Conservation (phyloP, 2,888 invertebrate species). For the Thyatira batis region DNA sequence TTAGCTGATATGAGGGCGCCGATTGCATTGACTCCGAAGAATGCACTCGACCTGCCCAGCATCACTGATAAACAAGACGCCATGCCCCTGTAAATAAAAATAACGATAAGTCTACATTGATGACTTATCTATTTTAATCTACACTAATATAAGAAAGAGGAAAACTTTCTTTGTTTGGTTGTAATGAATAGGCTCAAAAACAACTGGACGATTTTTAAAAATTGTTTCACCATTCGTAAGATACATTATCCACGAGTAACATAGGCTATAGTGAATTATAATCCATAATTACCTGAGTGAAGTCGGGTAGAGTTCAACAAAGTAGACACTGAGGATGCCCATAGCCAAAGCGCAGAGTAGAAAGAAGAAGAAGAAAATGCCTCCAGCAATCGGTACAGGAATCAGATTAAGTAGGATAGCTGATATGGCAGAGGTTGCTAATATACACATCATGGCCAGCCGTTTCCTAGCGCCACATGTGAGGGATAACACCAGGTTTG, state of each 20-base stretch:
- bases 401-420: conserved; percentile 65
- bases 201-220: too few relatives aligned
- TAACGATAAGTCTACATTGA: neutral
- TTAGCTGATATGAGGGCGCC: conserved; percentile 83
- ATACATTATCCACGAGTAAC: too few relatives aligned
- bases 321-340: conserved; percentile 75
- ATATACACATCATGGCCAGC: conserved; percentile 65
- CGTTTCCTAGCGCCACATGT: conserved; percentile 68
- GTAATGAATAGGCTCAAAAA: too few relatives aligned
- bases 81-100: conserved; percentile 74
- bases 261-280: neutral
- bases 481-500: conserved; percentile 67
- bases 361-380: conserved; percentile 74
- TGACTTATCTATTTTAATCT: too few relatives aligned
- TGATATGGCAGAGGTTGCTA: conserved; percentile 51
- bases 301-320: conserved; percentile 75
- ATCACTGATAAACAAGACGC: conserved; percentile 85
- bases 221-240: too few relatives aligned
- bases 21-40: conserved; percentile 84
- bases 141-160: too few relatives aligned
- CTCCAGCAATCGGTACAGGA: conserved; percentile 63
- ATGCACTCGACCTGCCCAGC: conserved; percentile 84
- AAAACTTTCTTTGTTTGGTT: too few relatives aligned
- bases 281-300: conserved; percentile 59
- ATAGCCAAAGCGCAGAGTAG: conserved; percentile 69